Percentiles rank a stretch among this genome's conserved stretches.
These are phyloP conservation scores for Threskiornis aethiopicus DNA, from an alignment of 2,797 vertebrate genomes.

Conservation along the genomic window DNA sequence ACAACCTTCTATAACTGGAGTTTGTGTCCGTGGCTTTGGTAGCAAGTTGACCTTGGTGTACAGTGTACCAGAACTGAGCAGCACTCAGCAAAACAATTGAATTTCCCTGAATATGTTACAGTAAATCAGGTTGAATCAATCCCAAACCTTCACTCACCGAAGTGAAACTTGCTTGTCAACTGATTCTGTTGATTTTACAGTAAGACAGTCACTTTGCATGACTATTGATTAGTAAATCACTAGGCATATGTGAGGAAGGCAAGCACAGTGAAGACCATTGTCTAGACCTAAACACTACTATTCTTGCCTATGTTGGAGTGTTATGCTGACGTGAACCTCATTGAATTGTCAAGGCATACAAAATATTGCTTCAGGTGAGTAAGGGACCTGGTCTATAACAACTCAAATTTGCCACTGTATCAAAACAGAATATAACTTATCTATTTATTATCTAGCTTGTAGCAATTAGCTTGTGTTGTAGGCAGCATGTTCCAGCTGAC, in stretches of 20 bases:
- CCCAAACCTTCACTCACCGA: not conserved
- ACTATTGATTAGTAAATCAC: not conserved
- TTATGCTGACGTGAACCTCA: not conserved
- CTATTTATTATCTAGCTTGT: not conserved
- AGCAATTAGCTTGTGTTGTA: constrained; percentile 11
- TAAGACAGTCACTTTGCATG: not conserved
- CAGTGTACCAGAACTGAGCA: not conserved
- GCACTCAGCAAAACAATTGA: not conserved
- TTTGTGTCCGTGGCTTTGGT: not conserved
- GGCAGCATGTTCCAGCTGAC: constrained; percentile 29
- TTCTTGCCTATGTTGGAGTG: not conserved
- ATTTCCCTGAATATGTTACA: not conserved
- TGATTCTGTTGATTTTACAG: not conserved
- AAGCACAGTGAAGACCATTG: not conserved
- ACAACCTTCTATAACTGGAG: not conserved
- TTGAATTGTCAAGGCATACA: not conserved
- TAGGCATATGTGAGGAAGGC: not conserved
- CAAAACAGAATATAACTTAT: not conserved
- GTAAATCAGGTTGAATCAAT: not conserved
- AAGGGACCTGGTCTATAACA: not conserved
- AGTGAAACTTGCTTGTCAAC: not conserved
- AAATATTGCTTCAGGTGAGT: not conserved
- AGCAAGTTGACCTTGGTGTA: not conserved
- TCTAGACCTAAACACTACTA: not conserved
- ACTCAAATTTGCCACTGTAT: not conserved